These are phyloP conservation scores for Bombus fervidus DNA, from an alignment of 1,140 invertebrate genomes.

Conservation along the genomic window DNA sequence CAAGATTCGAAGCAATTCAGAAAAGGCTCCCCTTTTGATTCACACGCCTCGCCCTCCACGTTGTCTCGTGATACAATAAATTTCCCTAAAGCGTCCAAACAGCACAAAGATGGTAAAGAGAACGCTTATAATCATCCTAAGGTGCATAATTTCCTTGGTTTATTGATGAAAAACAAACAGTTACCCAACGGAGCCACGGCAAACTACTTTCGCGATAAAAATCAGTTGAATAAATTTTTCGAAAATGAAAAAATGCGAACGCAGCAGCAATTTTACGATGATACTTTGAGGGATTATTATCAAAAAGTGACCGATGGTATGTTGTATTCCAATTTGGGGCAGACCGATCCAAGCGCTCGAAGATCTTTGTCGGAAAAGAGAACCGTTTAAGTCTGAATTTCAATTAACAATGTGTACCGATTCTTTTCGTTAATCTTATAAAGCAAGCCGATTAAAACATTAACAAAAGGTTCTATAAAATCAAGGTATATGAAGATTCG, in stretches of 20 bases:
- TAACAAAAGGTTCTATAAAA: not conserved
- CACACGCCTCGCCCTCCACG: constrained; percentile 68
- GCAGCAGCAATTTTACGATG: constrained; percentile 52
- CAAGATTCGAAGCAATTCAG: constrained; percentile 46
- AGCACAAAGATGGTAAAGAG: constrained; percentile 32
- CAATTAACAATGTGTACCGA: too few species aligned
- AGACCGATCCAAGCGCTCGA: not conserved
- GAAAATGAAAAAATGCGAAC: constrained; percentile 63
- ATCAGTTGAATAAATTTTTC: constrained; percentile 63
- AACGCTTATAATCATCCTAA: constrained; percentile 74
- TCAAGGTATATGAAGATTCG: not conserved
- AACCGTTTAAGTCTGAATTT: not conserved
- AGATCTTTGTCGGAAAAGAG: not conserved
- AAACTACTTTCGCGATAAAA: constrained; percentile 59
- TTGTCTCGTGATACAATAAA: constrained; percentile 53
- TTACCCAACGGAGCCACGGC: constrained; percentile 65
- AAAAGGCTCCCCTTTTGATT: constrained; percentile 57
- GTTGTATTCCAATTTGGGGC: not conserved
- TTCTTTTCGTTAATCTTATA: not conserved
- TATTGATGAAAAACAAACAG: constrained; percentile 80
- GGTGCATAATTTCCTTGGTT: constrained; percentile 76
- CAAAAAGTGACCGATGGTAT: constrained; percentile 65
- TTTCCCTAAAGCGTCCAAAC: not conserved
- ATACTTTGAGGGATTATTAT: constrained; percentile 58
- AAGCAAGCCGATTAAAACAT: not conserved